A percentile compares a stretch with the other conserved stretches of the same genome.
These are phyloP conservation scores for Melanotaenia parkinsoni DNA, from an alignment of 2,797 vertebrate genomes.

Conservation along the genomic window DNA sequence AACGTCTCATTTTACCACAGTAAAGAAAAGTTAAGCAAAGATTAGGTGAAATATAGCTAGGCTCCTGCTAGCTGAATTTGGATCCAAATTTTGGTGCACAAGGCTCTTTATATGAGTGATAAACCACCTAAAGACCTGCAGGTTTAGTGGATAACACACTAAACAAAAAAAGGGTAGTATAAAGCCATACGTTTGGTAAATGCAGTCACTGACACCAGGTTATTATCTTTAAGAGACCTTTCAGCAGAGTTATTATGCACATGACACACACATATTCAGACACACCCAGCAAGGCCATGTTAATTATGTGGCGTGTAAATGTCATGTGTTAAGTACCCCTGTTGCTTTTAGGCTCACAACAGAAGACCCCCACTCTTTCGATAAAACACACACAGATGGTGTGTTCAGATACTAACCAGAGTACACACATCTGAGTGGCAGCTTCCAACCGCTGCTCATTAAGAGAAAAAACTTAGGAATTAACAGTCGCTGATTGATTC, in stretches of 20 bases:
- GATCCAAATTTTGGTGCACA: not conserved
- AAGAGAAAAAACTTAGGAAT: slow-evolving; percentile 49
- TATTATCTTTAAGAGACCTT: slow-evolving; percentile 42
- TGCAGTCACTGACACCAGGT: not conserved
- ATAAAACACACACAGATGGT: slow-evolving; percentile 33
- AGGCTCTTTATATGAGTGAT: not conserved
- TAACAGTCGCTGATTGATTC: slow-evolving; percentile 33
- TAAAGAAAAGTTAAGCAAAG: not conserved
- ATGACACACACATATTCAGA: slow-evolving; percentile 26
- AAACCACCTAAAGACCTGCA: not conserved
- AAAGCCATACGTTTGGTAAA: not conserved
- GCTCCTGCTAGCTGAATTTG: not conserved
- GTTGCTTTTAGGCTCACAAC: slow-evolving; percentile 64
- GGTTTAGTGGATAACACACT: not conserved
- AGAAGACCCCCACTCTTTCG: slow-evolving; percentile 49
- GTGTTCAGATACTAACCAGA: slow-evolving; percentile 46
- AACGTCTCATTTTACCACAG: not conserved
- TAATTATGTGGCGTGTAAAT: slow-evolving; percentile 77
- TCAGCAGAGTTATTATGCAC: slow-evolving; percentile 40
- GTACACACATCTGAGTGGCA: slow-evolving; percentile 54
- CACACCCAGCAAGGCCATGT: slow-evolving; percentile 52
- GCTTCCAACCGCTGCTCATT: slow-evolving; percentile 62
- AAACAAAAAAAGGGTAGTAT: not conserved
- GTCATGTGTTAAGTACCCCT: slow-evolving; percentile 70
- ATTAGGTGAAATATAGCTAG: not conserved